Evolutionary conservation across 2,113 vertebrate species (phyloP).

Genomic region (Ceyx melanurus): DNA sequence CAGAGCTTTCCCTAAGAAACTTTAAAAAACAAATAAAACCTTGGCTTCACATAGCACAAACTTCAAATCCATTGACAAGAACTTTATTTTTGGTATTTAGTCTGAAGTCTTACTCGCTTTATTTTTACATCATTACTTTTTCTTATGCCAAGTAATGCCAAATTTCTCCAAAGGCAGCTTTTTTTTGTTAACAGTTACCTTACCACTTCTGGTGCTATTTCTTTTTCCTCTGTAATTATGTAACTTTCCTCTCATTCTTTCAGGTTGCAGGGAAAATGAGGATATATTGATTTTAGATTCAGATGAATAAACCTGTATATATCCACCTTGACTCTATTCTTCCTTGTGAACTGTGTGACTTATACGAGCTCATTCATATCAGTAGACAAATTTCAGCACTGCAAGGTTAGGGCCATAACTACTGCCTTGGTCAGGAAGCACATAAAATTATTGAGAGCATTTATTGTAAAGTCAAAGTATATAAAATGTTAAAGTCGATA

Average conservation of each 20-base stretch:
- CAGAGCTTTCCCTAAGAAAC: background rate
- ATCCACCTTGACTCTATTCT: background rate
- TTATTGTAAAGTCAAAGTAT: background rate
- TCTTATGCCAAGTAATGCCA: background rate
- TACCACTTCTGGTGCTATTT: background rate
- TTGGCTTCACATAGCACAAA: background rate
- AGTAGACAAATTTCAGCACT: background rate
- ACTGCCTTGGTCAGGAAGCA: background rate
- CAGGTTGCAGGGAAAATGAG: background rate
- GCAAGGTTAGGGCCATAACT: background rate
- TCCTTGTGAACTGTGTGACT: background rate
- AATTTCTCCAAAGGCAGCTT: background rate
- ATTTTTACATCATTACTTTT: background rate
- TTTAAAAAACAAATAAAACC: background rate
- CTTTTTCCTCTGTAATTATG: background rate
- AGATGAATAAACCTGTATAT: background rate
- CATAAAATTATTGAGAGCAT: background rate
- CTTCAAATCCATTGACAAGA: background rate
- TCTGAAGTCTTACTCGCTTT: background rate
- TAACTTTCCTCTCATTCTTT: background rate
- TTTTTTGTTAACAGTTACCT: background rate
- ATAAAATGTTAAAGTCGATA: background rate
- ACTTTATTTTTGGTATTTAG: background rate
- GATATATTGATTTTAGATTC: background rate
- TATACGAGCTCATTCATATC: background rate